A percentile compares a stretch with the other conserved stretches of the same genome.
These are phyloP conservation scores for Trichogramma evanescens DNA, from an alignment of 2,888 invertebrate species.

Conservation along the genomic window DNA sequence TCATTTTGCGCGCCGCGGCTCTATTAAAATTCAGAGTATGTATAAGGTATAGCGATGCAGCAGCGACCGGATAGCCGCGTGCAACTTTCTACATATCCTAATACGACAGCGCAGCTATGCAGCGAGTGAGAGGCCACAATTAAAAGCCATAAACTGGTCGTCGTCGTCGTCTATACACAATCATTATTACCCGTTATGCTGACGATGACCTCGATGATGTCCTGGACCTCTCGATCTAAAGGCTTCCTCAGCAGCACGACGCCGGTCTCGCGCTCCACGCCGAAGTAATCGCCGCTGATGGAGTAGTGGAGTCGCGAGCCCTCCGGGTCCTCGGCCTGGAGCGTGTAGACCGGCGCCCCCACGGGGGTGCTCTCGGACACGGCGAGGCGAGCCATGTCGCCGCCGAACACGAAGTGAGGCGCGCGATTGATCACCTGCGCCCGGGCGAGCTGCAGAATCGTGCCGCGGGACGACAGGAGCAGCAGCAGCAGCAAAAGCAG, in stretches of 20 bases:
- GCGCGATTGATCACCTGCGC: conserved; percentile 62
- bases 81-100: too few species aligned
- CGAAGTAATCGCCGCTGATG: conserved; percentile 74
- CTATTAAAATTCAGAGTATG: too few species aligned
- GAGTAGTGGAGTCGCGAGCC: conserved; percentile 67
- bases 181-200: conserved; percentile 63
- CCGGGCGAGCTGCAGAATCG: conserved; percentile 26
- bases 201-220: conserved; percentile 69
- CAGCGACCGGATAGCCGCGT: too few species aligned
- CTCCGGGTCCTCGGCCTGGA: conserved; percentile 72
- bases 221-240: conserved; percentile 66
- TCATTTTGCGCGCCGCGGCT: too few species aligned
- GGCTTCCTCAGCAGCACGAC: conserved; percentile 65
- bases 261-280: conserved; percentile 69
- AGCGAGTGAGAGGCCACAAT: too few species aligned
- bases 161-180: too few species aligned
- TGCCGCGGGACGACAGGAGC: background rate
- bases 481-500: background rate
- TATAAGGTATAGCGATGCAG: too few species aligned
- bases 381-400: conserved; percentile 71
- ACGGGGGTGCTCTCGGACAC: conserved; percentile 67
- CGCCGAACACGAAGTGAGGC: conserved; percentile 69
- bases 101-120: too few species aligned
- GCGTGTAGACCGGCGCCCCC: conserved; percentile 69
- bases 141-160: too few species aligned